Base-by-base conservation (phyloP, 1,140 invertebrate species). In the Chironomus striatipennis region DNA sequence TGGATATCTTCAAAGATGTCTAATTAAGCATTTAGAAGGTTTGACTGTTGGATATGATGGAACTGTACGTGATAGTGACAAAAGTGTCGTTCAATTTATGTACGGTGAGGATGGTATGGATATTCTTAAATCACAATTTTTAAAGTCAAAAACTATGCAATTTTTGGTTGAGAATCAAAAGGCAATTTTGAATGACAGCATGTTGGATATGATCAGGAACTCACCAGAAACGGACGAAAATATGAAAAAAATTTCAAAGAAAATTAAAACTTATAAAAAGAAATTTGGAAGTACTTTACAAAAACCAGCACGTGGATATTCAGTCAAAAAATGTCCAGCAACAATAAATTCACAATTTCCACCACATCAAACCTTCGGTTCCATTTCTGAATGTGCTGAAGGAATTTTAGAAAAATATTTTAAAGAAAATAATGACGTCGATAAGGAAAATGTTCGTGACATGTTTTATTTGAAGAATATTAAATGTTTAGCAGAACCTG, bases 101-200 rank as follows among this genome's bases (percentile, higher is more conserved):
- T 99, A 99, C 81, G 98, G 98, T 3, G 98, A 99, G 86, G 98
- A 99, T 85, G 96, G 97, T 0, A 84, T 99, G 72, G 98, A 99
- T 81, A 90, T 98, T 72, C 83, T 88, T 0, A 95, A 94, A 82
- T 90, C 91, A 9, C 91, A 94, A 77, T 98, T 95, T 80, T 84
- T 99, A 0, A 91, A 89, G 73, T 83, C 89, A 34, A 88, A 93
- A 43, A 92, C 93, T 77, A 85, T 98, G 4, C 83, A 87, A 42
- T 96, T 98, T 79, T 84, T 99, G 0, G 85, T 91, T 6, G 86
- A 92, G 42, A 99, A 99, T 82, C 85, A 80, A 47, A 84, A 85
- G 73, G 89, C 86, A 9, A 87, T 94, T 15, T 75, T 90, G 15
- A 85, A 90, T 75, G 83, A 88, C 75, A 82, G 87, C 4, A 76